Evolutionary conservation across 2,113 vertebrate species (phyloP), one percentile per base, ranked within the genome.

Genomic region (Cyanoderma ruficeps): DNA sequence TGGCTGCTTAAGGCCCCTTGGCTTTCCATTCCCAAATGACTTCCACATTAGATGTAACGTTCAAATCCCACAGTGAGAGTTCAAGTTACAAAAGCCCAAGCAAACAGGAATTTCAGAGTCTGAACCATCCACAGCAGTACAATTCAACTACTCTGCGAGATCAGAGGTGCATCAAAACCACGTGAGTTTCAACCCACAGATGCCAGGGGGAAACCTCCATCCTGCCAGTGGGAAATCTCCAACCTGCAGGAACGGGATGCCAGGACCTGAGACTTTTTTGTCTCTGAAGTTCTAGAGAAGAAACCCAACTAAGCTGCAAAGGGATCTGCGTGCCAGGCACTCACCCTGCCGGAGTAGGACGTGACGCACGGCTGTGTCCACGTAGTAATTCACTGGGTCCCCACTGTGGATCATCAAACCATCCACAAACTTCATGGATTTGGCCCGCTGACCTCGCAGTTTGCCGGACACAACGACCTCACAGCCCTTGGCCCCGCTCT

Each of bases 391-490:
- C 85, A 99, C 99, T 0, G 99, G 99, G 97, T 99, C 99, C 84
- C 99, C 99, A 1, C 99, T 99, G 98, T 99, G 99, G 98, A 99
- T 99, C 99, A 99, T 99, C 98, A 99, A 94, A 21, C 99, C 99
- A 13, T 99, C 99, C 96, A 99, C 99, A 24, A 99, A 99, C 96
- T 99, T 99, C 99, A 99, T 99, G 98, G 99, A 99, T 57, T 99
- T 99, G 90, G 99, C 99, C 60, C 99, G 98, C 98, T 99, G 99
- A 50, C 99, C 99, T 75, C 99, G 95, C 72, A 99, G 99, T 59
- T 99, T 99, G 25, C 99, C 99, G 0, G 99, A 99, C 52, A 99
- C 99, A 0, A 99, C 99, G 0, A 99, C 99, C 96, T 99, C 99
- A 0, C 99, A 99, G 59, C 99, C 99, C 96, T 99, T 99, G 76